Percentiles rank a stretch among this genome's conserved stretches.
These are phyloP conservation scores for Plectrocnemia conspersa DNA, from an alignment of 1,140 invertebrate genomes.

Conservation along the genomic window DNA sequence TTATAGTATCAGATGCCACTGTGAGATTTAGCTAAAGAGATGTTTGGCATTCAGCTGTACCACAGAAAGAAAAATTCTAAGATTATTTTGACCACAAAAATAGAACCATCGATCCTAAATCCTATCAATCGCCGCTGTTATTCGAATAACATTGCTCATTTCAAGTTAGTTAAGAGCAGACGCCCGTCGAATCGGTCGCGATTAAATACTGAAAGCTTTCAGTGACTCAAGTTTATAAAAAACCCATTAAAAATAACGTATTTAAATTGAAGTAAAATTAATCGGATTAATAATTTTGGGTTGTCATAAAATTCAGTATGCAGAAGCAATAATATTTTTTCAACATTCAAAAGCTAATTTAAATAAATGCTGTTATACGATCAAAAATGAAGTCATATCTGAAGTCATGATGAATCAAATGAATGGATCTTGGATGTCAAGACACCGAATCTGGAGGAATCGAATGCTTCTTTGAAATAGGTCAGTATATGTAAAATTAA, in stretches of 20 bases:
- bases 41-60: constrained; percentile 3
- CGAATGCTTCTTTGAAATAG: constrained; percentile 53
- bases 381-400: too few species aligned
- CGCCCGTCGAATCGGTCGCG: background rate
- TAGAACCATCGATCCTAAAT: background rate
- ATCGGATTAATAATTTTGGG: too few species aligned
- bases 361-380: too few species aligned
- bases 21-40: too few species aligned
- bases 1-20: background rate
- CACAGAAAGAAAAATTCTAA: background rate
- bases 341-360: too few species aligned
- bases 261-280: too few species aligned
- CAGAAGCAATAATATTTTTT: too few species aligned
- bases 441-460: constrained; percentile 51
- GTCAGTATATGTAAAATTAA: constrained; percentile 37
- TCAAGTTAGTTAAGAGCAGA: constrained; percentile 6
- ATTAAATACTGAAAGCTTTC: too few species aligned
- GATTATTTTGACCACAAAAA: constrained; percentile 1
- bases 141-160: background rate
- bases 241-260: too few species aligned
- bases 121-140: background rate
- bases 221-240: too few species aligned
- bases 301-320: too few species aligned
- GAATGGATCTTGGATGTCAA: constrained; percentile 51
- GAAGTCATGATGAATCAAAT: too few species aligned